Evolutionary conservation across 2,797 vertebrate genomes (phyloP).

Genomic region (Sciurus vulgaris): DNA sequence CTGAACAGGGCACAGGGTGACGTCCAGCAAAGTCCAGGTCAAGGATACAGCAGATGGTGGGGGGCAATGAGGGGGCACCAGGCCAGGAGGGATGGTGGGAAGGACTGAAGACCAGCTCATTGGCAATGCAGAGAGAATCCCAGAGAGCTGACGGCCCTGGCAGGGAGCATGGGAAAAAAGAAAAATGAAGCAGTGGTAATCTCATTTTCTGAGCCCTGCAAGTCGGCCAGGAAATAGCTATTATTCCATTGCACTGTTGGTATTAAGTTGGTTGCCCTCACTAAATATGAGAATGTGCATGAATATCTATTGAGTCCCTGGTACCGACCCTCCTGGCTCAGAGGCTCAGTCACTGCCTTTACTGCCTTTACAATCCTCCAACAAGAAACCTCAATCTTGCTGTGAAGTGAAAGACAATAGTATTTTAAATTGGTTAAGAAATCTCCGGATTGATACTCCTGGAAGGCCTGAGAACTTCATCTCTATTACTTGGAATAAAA

Average conservation of each 20-base stretch:
- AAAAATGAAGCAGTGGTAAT: conserved; percentile 98
- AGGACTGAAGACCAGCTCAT: not conserved
- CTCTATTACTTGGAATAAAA: conserved; percentile 93
- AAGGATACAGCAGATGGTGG: not conserved
- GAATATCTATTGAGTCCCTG: conserved; percentile 99
- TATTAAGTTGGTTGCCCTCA: conserved; percentile 99
- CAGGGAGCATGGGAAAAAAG: conserved; percentile 94
- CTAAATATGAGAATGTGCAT: conserved; percentile 98
- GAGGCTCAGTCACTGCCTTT: conserved; percentile 93
- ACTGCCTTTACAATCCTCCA: conserved; percentile 95
- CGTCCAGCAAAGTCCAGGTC: not conserved
- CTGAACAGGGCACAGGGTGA: not conserved
- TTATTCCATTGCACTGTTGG: conserved; percentile 99
- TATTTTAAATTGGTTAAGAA: conserved; percentile 99
- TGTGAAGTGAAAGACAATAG: conserved; percentile 99
- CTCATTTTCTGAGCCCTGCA: conserved; percentile 99
- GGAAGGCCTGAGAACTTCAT: conserved; percentile 91
- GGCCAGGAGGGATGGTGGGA: not conserved
- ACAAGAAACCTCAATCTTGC: conserved; percentile 95
- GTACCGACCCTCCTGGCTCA: conserved; percentile 92
- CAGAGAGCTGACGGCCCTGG: conserved; percentile 85
- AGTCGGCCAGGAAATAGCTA: conserved; percentile 99
- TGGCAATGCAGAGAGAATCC: conserved; percentile 91
- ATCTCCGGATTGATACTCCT: conserved; percentile 87
- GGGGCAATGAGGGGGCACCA: not conserved